Conservation (phyloP, 1,140 invertebrate species). For the Hylyphantes graminicola region DNA sequence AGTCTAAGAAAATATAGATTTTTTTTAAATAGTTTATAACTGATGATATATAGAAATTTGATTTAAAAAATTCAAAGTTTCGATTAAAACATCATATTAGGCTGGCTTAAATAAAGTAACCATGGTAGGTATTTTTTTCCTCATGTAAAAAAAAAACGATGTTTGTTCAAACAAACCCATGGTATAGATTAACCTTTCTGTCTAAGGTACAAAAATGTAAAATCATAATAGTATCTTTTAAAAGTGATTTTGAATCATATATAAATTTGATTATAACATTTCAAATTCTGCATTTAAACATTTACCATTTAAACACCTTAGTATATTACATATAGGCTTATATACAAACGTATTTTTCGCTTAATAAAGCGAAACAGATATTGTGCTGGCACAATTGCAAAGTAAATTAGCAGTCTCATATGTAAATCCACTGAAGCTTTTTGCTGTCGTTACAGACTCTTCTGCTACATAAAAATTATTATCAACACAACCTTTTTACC, state of each 20-base stretch:
- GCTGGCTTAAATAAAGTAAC: no score
- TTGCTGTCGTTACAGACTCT: conserved; percentile 4
- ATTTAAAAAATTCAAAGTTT: no score
- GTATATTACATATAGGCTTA: conserved; percentile 47
- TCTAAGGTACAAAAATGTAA: no score
- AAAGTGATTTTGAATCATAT: background rate
- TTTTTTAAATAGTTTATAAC: no score
- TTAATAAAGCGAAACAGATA: conserved; percentile 49
- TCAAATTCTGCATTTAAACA: conserved; percentile 41
- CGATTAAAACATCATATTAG: no score
- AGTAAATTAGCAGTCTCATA: conserved; percentile 35
- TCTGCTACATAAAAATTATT: conserved; percentile 41
- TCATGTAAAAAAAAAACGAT: no score
- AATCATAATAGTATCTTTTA: no score
- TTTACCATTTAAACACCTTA: conserved; percentile 28
- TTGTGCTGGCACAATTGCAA: conserved; percentile 49
- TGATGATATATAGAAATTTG: no score
- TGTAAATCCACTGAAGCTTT: conserved; percentile 29
- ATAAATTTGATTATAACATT: conserved; percentile 3
- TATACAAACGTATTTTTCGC: conserved; percentile 44
- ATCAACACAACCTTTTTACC: conserved; percentile 45
- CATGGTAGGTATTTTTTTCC: no score
- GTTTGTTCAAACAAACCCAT: no score
- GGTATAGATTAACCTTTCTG: no score
- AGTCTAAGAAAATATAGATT: no score